Base-by-base conservation (phyloP, 1,140 invertebrate genomes). In the Megalonaias nervosa region DNA sequence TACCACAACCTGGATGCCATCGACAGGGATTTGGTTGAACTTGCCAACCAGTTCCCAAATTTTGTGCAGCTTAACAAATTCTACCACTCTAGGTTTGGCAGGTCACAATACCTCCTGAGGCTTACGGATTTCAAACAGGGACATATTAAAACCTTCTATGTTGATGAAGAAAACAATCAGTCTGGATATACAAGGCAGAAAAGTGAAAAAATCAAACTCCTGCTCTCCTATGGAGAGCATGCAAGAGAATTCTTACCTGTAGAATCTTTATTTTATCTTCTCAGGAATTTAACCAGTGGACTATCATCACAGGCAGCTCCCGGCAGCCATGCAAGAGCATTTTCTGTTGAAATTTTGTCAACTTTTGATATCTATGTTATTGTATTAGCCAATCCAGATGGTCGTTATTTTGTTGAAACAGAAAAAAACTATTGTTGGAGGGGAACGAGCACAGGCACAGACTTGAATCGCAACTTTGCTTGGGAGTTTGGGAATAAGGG, bases 211-310 rank as follows among this genome's bases (percentile, higher is more conserved):
- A 48, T 86, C 5, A 84, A 83, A 77, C 70, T 90, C 23, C 77
- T 90, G 55, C 71, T 90, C 17, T 87, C 88, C n/a, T 90, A 84
- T 77, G 89, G 89, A 19, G 89, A 89, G 78, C 89, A 90, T 86
- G 88, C 89, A 6, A 82, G 89, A 64, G 89, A 90, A 76, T 90
- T 90, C 77, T 81, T 90, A 23, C 89, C 89, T 56, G 78, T 88
- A 14, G 89, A 90, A 72, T 85, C 84, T 64, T 73, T 88, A 73
- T 84, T 90, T 68, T 77, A 82, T 69, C 79, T 90, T 17, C 59
- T 90, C 13, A 75, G 80, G 66, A 88, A 84, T 70, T 60, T 90
- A 59, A 87, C 84, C 48, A 26, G 31, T 38, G 87, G 87, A 26
- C 19, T 87, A 19, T 21, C 38, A 31, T 59, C 65, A 66, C n/a